Conservation (phyloP, 2,113 vertebrate genomes). For the Nyctibius bracteatus region DNA sequence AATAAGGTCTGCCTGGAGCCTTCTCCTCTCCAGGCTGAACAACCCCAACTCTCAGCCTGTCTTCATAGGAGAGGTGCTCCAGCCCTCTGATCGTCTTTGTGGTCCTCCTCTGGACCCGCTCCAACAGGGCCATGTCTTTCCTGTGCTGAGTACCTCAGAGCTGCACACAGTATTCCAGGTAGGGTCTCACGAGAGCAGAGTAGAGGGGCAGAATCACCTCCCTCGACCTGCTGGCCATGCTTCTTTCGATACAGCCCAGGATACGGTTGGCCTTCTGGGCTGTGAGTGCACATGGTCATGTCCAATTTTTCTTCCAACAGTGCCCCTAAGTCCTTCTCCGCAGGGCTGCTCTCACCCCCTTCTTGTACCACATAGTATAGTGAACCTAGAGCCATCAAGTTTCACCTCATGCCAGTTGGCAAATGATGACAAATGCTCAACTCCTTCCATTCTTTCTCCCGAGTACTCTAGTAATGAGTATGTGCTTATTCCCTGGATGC, state of each 20-base stretch:
- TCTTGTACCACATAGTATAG: not conserved
- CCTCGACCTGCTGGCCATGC: not conserved
- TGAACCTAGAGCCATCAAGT: not conserved
- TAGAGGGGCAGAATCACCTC: not conserved
- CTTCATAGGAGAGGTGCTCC: not conserved
- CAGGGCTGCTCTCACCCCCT: not conserved
- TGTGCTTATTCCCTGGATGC: not conserved
- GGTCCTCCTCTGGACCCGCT: rapidly evolving
- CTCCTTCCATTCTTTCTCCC: not conserved
- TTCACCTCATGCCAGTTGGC: not conserved
- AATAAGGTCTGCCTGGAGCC: not conserved
- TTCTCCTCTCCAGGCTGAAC: not conserved
- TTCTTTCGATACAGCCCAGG: not conserved
- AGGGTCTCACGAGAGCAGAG: too few species aligned
- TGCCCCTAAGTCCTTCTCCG: rapidly evolving
- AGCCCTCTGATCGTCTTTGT: not conserved
- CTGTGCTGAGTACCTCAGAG: not conserved
- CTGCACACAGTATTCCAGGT: too few species aligned
- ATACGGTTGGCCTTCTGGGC: not conserved
- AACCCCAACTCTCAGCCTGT: not conserved
- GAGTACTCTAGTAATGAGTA: not conserved
- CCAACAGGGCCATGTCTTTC: not conserved
- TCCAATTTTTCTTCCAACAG: not conserved
- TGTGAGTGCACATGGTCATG: rapidly evolving
- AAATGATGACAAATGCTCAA: not conserved